phyloP scores from a whole-genome alignment of 2,888 invertebrate species.

The Megaustenia siamemsis region DNA sequence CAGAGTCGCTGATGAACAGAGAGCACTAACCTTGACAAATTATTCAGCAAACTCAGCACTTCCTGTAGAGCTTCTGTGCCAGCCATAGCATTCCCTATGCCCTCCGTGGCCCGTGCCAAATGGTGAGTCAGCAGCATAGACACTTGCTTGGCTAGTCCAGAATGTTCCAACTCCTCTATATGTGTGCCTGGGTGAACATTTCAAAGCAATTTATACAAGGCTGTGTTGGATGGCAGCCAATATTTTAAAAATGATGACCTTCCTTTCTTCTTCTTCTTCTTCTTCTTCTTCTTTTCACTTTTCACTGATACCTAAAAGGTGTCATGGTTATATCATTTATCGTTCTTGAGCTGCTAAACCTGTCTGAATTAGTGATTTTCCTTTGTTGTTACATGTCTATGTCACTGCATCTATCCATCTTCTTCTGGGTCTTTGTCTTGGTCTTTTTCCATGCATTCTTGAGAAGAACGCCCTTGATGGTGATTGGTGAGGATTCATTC shows the following conservation, averaged over 20 bases:
- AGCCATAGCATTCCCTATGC: constrained; percentile 77
- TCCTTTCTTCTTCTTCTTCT: background rate
- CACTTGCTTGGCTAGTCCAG: constrained; percentile 79
- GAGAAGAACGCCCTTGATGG: too few species aligned
- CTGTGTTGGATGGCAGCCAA: background rate
- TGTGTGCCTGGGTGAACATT: constrained; percentile 63
- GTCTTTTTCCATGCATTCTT: too few species aligned
- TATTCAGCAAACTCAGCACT: constrained; percentile 78
- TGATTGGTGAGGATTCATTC: too few species aligned
- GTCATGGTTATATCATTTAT: too few species aligned
- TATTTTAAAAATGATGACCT: background rate
- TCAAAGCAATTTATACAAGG: background rate
- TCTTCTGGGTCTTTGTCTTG: too few species aligned
- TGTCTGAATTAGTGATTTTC: too few species aligned
- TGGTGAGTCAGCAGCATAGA: constrained; percentile 79
- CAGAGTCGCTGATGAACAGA: too few species aligned
- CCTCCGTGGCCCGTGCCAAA: constrained; percentile 79
- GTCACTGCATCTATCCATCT: too few species aligned
- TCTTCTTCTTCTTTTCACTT: too few species aligned
- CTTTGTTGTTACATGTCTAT: too few species aligned
- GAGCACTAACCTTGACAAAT: constrained; percentile 71
- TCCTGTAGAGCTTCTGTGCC: constrained; percentile 80
- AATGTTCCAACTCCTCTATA: constrained; percentile 77
- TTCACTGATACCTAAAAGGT: too few species aligned
- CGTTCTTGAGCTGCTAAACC: too few species aligned